Evolutionary conservation across 2,888 invertebrate species (phyloP), one percentile per base, ranked within the genome.

Genomic region (Melanotus villosus): DNA sequence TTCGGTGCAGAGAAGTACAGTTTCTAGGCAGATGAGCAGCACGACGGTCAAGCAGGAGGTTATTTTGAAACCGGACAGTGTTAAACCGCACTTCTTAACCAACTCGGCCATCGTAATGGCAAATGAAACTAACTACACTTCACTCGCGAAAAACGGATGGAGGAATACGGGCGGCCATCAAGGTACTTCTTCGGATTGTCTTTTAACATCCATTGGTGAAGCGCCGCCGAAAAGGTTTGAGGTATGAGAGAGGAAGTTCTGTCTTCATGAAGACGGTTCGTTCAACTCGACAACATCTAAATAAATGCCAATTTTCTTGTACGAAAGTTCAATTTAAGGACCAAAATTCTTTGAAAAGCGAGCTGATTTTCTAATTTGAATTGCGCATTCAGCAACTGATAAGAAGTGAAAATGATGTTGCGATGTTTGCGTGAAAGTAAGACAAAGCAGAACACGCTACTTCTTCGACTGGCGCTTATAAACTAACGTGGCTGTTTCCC

Each of bases 11-110:
- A 88, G 83, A 59, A 88, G 82, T 57, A 88, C 86, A 58, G 88
- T 88, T 83, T 88, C 88, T 79, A 88, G 83, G 80, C 87, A 88
- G 75, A 88, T 85, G 64, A 88, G 81, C 69, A 88, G 84, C 65
- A 88, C 84, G 76, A 88, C 83, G 71, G 88, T 88, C 73, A 88
- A 84, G 75, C 87, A 86, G 63, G 88, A 88, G 71, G 88, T 84
- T 70, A 83, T 81, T 75, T 78, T 80, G 74, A 79, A 80, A 62
- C 78, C 78, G 71, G 78, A 76, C 62, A 75, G 73, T 36, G 73
- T 73, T 73, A 80, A 74, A 73, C 79, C 77, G 76, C 80, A 80
- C 80, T 80, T 78, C 69, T 77, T 80, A 74, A 78, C 75, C 70
- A 77, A 70, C 65, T 74, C 75, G 72, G 80, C 79, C 80, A 80